phyloP scores from a whole-genome alignment of 2,113 vertebrate genomes.

The Laticauda colubrina region DNA sequence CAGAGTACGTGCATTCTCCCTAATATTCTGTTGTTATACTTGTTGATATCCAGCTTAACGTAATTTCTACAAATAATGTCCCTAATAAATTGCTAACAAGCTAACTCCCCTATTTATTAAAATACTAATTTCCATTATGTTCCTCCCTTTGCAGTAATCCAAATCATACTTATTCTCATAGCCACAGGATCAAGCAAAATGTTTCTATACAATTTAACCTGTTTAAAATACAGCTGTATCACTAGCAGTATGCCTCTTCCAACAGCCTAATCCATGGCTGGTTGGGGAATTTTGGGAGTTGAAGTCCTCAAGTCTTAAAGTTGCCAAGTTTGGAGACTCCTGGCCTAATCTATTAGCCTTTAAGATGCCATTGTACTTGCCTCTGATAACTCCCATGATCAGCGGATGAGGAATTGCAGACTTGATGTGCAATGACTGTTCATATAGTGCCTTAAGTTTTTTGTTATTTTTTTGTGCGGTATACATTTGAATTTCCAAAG shows the following conservation, averaged over 20 bases:
- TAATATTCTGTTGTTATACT: neutral
- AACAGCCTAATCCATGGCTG: neutral
- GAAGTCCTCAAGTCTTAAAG: neutral
- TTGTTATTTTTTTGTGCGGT: constrained; percentile 99
- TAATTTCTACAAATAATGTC: neutral
- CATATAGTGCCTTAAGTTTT: constrained; percentile 97
- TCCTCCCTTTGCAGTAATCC: neutral
- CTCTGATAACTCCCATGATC: constrained; percentile 99
- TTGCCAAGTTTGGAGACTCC: neutral
- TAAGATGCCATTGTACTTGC: constrained; percentile 64
- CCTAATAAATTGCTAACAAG: neutral
- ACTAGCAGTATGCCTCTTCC: neutral
- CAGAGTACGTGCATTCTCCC: neutral
- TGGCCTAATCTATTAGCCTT: neutral
- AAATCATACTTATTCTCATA: neutral
- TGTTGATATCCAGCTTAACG: neutral
- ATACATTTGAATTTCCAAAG: constrained; percentile 99
- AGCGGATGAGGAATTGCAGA: constrained; percentile 98
- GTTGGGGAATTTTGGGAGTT: neutral
- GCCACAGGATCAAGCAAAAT: neutral
- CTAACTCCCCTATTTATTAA: neutral
- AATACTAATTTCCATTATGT: neutral
- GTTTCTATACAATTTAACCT: neutral
- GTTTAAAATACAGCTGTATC: neutral
- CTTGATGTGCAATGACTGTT: constrained; percentile 99